Evolutionary conservation across 2,888 invertebrate genomes (phyloP).

Genomic region (Amblyjoppa proteus): DNA sequence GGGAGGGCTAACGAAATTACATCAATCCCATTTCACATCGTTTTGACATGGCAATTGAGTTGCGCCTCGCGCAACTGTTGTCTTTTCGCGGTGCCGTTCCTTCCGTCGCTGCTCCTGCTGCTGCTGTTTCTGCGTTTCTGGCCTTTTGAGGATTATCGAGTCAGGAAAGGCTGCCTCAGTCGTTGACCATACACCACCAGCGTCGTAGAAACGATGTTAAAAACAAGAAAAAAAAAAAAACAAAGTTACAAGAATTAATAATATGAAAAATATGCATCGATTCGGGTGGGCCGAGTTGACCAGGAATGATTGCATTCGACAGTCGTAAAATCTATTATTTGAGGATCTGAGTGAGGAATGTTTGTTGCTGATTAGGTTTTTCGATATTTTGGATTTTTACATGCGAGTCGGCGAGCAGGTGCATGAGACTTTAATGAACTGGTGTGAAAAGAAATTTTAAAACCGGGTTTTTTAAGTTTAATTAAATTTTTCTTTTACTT

Average conservation of each 20-base stretch:
- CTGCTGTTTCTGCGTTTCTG: conserved; percentile 30
- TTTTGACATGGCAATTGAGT: conserved; percentile 84
- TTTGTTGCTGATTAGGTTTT: no score
- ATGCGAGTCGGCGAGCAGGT: no score
- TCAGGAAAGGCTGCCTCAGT: conserved; percentile 23
- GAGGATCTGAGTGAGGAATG: no score
- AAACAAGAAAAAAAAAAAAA: background rate
- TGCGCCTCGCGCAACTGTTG: conserved; percentile 83
- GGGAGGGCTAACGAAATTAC: conserved; percentile 83
- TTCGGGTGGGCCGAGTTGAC: no score
- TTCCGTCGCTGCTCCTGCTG: conserved; percentile 15
- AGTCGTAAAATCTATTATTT: no score
- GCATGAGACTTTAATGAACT: no score
- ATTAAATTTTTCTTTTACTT: no score
- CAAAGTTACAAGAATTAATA: background rate
- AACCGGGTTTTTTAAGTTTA: no score
- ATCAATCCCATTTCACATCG: conserved; percentile 85
- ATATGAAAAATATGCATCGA: no score
- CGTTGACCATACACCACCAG: conserved; percentile 15
- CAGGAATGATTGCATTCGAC: no score
- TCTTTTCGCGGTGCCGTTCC: conserved; percentile 73
- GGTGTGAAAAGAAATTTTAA: no score
- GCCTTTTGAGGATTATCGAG: conserved; percentile 19
- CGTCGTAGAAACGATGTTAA: background rate
- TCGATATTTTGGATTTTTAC: no score